Conservation (phyloP, 1,140 invertebrate genomes). For the Rhagoletis pomonella region DNA sequence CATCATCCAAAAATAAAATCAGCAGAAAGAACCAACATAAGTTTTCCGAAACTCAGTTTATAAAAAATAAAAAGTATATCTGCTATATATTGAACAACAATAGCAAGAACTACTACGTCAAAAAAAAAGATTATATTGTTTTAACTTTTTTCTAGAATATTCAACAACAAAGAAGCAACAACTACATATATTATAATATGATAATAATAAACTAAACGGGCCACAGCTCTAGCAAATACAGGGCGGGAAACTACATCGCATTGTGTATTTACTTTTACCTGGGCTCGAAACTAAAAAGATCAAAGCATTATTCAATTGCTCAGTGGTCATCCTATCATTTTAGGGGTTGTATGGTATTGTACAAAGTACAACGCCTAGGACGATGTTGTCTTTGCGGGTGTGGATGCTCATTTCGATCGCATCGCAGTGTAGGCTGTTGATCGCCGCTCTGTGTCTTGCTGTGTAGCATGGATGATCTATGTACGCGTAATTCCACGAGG, state of each 20-base stretch:
- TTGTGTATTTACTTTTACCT: background rate
- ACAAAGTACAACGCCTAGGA: too few relatives aligned
- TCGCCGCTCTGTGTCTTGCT: too few relatives aligned
- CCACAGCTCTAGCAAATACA: slow-evolving; percentile 10
- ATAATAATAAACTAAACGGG: slow-evolving; percentile 36
- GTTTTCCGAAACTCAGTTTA: slow-evolving; percentile 9
- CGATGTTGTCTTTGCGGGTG: too few relatives aligned
- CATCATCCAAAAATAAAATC: background rate
- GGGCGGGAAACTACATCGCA: background rate
- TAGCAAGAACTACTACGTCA: slow-evolving; percentile 3
- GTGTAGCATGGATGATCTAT: too few relatives aligned
- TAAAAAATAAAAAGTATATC: slow-evolving; percentile 43
- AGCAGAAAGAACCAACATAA: background rate
- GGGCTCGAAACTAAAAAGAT: too few relatives aligned
- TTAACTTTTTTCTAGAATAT: slow-evolving; percentile 30
- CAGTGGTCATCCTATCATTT: too few relatives aligned
- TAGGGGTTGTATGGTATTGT: too few relatives aligned
- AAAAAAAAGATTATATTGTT: slow-evolving; percentile 12
- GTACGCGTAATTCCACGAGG: too few relatives aligned
- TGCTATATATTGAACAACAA: slow-evolving; percentile 20
- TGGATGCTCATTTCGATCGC: too few relatives aligned
- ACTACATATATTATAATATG: slow-evolving; percentile 1
- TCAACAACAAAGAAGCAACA: slow-evolving; percentile 26
- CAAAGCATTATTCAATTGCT: too few relatives aligned
- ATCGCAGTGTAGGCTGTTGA: too few relatives aligned